Conservation (phyloP, 2,113 vertebrate genomes). For the Leiothrix lutea region DNA sequence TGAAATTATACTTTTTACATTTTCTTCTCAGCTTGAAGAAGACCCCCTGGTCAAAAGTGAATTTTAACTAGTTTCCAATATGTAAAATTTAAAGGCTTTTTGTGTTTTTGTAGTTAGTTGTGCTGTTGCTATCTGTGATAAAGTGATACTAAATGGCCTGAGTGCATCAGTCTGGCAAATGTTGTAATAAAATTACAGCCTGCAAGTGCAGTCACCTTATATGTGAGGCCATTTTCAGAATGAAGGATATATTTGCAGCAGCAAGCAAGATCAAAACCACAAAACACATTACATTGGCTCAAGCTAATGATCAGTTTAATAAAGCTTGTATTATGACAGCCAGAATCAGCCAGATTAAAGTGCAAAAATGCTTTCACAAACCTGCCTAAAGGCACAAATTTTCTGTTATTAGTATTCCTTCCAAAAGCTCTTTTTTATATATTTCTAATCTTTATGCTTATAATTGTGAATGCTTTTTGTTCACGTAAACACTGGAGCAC, state of each 20-base stretch:
- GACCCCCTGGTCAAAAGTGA: neutral
- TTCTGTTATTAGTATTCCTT: neutral
- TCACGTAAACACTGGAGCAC: neutral
- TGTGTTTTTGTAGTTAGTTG: neutral
- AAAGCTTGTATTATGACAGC: neutral
- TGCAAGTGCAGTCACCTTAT: neutral
- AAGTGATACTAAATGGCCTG: neutral
- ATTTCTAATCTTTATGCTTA: neutral
- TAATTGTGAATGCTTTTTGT: neutral
- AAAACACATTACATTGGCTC: neutral
- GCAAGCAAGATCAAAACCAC: neutral
- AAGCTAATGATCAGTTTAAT: neutral
- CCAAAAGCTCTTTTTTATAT: neutral
- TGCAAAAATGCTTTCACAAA: neutral
- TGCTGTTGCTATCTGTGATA: neutral
- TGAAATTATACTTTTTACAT: neutral
- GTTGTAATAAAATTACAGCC: neutral
- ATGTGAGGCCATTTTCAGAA: neutral
- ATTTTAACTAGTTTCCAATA: neutral
- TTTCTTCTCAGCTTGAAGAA: neutral
- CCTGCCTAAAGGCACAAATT: neutral
- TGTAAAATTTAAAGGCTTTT: neutral
- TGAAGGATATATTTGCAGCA: neutral
- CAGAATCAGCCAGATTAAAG: neutral
- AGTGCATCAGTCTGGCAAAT: neutral